A percentile compares a stretch with the other conserved stretches of the same genome.
Evolutionary conservation across 2,113 vertebrate genomes (phyloP).

Genomic region (Amphiprion ocellaris): DNA sequence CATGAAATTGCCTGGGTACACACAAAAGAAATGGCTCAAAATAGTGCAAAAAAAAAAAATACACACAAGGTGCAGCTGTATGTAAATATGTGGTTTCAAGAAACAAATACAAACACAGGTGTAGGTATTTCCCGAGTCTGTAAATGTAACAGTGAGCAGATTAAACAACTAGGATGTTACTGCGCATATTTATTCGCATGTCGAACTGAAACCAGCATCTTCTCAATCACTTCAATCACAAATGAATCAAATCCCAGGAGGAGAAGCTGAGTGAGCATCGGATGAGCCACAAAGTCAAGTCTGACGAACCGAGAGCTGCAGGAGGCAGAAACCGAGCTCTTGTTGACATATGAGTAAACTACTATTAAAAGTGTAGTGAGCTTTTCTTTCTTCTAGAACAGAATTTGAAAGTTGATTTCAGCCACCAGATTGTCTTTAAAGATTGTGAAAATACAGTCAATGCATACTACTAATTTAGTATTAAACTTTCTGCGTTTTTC

Average conservation of each 20-base stretch:
- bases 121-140: no score
- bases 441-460: neutral
- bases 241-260: neutral
- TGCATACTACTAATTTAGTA: neutral
- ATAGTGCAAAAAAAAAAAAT: no score
- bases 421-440: neutral
- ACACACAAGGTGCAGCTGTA: no score
- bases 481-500: neutral
- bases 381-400: neutral
- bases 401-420: neutral
- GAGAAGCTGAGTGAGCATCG: neutral
- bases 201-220: slow-evolving; percentile 15
- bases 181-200: neutral
- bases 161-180: neutral
- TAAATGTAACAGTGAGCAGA: no score
- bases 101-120: no score
- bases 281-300: neutral
- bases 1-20: no score
- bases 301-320: neutral
- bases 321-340: neutral
- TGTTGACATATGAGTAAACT: neutral
- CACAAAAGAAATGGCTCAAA: no score
- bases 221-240: slow-evolving; percentile 5
- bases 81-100: no score
- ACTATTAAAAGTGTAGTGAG: neutral